Percentiles rank a stretch among this genome's conserved stretches.
Evolutionary conservation across 2,888 invertebrate species (phyloP).

Genomic region (Copidosoma aretas): DNA sequence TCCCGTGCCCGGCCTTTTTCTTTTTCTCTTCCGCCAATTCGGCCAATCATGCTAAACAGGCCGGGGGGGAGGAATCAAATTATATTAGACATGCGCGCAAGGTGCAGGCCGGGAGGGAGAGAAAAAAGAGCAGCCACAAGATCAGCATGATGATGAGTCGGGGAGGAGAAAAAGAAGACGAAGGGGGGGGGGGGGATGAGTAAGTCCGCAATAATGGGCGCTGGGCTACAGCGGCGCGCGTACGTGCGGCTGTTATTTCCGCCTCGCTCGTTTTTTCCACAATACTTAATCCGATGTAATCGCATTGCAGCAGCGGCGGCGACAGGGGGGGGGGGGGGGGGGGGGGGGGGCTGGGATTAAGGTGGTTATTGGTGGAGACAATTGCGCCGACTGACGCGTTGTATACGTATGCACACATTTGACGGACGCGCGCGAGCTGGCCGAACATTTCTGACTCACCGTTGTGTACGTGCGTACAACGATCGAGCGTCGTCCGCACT

Average conservation of each 20-base stretch:
- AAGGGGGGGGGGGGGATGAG: constrained; percentile 1
- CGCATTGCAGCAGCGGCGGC: constrained; percentile 34
- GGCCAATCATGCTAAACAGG: not conserved
- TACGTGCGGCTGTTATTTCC: constrained; percentile 35
- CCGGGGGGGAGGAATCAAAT: not conserved
- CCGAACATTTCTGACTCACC: no score
- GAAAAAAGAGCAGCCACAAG: not conserved
- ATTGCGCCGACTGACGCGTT: constrained; percentile 50
- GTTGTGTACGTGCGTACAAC: not conserved
- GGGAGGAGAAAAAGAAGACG: not conserved
- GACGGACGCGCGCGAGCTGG: no score
- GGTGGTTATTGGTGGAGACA: constrained; percentile 57
- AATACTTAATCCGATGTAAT: constrained; percentile 50
- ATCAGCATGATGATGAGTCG: not conserved
- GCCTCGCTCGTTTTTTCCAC: constrained; percentile 22
- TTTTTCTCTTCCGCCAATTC: not conserved
- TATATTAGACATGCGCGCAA: not conserved
- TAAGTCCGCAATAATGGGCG: constrained; percentile 24
- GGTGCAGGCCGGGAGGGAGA: not conserved
- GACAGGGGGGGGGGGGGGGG: constrained; percentile 3
- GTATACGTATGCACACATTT: constrained; percentile 42
- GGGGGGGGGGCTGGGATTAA: constrained; percentile 52
- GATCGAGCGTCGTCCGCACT: no score
- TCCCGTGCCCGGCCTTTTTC: not conserved
- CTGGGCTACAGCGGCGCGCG: no score